Percentiles rank a stretch among this genome's conserved stretches.
Conservation (phyloP, 2,797 vertebrate genomes). For the Acanthurus leucopareius region DNA sequence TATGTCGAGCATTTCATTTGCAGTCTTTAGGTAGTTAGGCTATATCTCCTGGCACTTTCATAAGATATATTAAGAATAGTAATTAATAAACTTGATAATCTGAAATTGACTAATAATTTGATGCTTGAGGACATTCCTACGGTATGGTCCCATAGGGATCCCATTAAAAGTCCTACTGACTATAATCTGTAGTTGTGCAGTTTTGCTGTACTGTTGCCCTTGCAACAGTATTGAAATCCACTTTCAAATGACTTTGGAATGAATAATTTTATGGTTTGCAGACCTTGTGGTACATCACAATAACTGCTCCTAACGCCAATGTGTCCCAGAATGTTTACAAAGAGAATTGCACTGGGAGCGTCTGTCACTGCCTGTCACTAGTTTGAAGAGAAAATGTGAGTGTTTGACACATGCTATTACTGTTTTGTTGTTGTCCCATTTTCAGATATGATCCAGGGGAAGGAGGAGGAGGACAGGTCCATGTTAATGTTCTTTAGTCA, state of each 20-base stretch:
- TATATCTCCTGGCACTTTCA: conserved; percentile 68
- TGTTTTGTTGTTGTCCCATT: conserved; percentile 61
- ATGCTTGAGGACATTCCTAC: conserved; percentile 79
- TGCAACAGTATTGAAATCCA: conserved; percentile 64
- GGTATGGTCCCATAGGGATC: conserved; percentile 69
- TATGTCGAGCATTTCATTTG: conserved; percentile 70
- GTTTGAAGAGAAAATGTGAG: conserved; percentile 63
- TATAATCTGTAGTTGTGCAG: conserved; percentile 65
- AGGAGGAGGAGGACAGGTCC: conserved; percentile 30
- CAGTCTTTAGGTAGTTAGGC: conserved; percentile 69
- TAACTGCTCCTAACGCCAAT: conserved; percentile 36
- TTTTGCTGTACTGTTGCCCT: conserved; percentile 60
- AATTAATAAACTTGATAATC: conserved; percentile 83
- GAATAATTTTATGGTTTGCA: conserved; percentile 61
- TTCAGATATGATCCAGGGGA: conserved; percentile 28
- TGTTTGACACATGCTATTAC: conserved; percentile 78
- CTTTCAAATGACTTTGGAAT: conserved; percentile 81
- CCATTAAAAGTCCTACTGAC: conserved; percentile 65
- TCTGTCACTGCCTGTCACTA: conserved; percentile 77
- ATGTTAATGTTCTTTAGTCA: conserved; percentile 23
- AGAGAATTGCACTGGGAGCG: conserved; percentile 70
- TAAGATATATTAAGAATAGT: conserved; percentile 83
- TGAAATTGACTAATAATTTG: conserved; percentile 82
- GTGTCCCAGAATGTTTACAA: conserved; percentile 71
- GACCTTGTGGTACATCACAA: conserved; percentile 50